A percentile compares a stretch with the other conserved stretches of the same genome.
phyloP scores from a whole-genome alignment of 2,888 invertebrate species.

The Nephrotoma flavescens region DNA sequence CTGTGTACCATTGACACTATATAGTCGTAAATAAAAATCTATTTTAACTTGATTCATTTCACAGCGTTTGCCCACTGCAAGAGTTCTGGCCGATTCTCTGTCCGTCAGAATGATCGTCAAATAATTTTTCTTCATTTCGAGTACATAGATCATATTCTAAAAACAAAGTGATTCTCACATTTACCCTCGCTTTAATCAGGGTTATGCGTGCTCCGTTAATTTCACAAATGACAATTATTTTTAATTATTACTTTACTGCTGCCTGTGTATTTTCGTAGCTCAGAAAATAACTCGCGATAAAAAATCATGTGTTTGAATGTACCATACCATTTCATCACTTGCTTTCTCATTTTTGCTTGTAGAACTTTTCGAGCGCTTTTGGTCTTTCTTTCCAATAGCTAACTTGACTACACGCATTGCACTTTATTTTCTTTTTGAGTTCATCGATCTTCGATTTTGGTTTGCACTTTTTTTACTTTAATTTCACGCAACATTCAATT shows the following conservation, averaged over 20 bases:
- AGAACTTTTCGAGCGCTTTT: slow-evolving; percentile 5
- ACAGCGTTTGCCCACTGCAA: slow-evolving; percentile 4
- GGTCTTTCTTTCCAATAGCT: slow-evolving; percentile 11
- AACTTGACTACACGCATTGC: background rate
- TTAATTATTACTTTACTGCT: background rate
- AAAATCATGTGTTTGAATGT: slow-evolving; percentile 12
- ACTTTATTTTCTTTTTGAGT: background rate
- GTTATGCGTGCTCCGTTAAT: slow-evolving; percentile 5
- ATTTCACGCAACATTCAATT: background rate
- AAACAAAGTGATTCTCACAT: background rate
- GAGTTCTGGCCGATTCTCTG: background rate
- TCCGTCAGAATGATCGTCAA: slow-evolving; percentile 6
- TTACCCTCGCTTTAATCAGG: slow-evolving; percentile 7
- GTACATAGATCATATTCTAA: slow-evolving; percentile 12
- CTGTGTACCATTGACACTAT: background rate
- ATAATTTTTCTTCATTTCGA: slow-evolving; percentile 12
- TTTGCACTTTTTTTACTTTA: background rate
- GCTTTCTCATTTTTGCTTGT: background rate
- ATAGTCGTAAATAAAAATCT: background rate
- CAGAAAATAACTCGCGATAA: slow-evolving; percentile 11
- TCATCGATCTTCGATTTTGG: background rate
- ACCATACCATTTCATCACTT: background rate
- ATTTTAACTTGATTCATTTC: background rate
- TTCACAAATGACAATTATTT: no score
- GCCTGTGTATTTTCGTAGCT: slow-evolving; percentile 1